phyloP scores from a whole-genome alignment of 2,113 vertebrate genomes.

The Anolis carolinensis region DNA sequence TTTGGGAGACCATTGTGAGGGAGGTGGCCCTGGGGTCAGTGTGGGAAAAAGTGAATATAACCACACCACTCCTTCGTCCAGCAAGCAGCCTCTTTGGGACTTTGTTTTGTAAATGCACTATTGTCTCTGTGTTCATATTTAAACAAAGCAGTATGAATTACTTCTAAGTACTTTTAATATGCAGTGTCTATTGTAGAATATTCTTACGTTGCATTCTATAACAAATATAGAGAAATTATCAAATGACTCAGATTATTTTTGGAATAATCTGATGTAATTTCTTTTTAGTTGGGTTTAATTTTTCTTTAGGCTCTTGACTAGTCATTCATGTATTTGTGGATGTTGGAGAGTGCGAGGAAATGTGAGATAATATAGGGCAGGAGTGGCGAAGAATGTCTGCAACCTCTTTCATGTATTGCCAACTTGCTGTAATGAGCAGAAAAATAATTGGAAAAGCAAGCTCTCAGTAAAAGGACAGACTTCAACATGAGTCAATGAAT shows the following conservation, averaged over 20 bases:
- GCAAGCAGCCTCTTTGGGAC: not conserved
- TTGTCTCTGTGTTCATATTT: not conserved
- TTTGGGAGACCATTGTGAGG: not conserved
- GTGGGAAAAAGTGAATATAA: not conserved
- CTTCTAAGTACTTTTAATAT: slow-evolving; percentile 11
- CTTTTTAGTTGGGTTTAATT: slow-evolving; percentile 69
- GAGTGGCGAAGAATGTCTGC: slow-evolving; percentile 28
- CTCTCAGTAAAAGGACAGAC: slow-evolving; percentile 82
- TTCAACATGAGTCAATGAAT: slow-evolving; percentile 80
- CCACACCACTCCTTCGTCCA: not conserved
- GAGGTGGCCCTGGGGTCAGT: not conserved
- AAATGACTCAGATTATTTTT: slow-evolving; percentile 25
- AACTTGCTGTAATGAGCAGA: slow-evolving; percentile 81
- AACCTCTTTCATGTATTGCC: slow-evolving; percentile 72
- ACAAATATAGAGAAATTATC: not conserved
- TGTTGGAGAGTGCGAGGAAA: slow-evolving; percentile 61
- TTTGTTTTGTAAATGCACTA: not conserved
- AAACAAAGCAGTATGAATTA: slow-evolving; percentile 34
- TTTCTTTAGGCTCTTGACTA: slow-evolving; percentile 70
- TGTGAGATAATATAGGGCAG: slow-evolving; percentile 15
- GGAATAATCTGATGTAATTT: slow-evolving; percentile 51
- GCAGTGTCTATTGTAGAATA: not conserved
- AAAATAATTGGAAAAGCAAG: slow-evolving; percentile 82
- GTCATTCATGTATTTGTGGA: slow-evolving; percentile 67
- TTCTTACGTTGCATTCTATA: slow-evolving; percentile 14